Percentiles rank a stretch among this genome's conserved stretches.
phyloP scores from a whole-genome alignment of 2,888 invertebrate species.

The Carpatolechia fugitivella region DNA sequence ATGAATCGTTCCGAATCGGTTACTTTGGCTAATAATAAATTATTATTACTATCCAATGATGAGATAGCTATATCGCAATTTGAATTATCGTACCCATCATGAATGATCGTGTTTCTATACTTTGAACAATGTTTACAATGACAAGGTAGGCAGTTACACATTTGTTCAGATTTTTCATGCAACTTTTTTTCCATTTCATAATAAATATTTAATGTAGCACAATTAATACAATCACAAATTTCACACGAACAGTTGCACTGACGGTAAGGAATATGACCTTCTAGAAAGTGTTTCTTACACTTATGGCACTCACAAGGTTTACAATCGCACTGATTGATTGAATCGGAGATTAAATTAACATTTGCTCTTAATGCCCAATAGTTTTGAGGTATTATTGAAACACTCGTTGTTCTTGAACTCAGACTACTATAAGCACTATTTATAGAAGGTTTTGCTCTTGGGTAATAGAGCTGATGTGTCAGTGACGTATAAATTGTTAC shows the following conservation, averaged over 20 bases:
- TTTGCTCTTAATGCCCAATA: neutral
- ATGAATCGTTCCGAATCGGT: neutral
- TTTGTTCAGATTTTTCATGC: no score
- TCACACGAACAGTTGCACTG: conserved; percentile 27
- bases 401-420: neutral
- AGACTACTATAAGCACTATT: neutral
- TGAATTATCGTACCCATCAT: no score
- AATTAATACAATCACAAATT: conserved; percentile 33
- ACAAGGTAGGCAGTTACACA: conserved; percentile 26
- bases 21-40: neutral
- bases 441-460: neutral
- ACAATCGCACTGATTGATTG: conserved; percentile 29
- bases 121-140: conserved; percentile 17
- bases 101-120: neutral
- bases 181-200: neutral
- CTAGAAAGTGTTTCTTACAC: conserved; percentile 22
- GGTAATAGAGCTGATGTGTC: neutral
- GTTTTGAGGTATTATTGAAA: neutral
- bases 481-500: neutral
- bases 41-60: neutral
- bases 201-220: conserved; percentile 14
- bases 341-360: neutral
- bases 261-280: neutral
- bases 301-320: conserved; percentile 33
- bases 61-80: neutral